Evolutionary conservation across 2,888 invertebrate species (phyloP), one percentile per base, ranked within the genome.

Genomic region (Carabus problematicus): DNA sequence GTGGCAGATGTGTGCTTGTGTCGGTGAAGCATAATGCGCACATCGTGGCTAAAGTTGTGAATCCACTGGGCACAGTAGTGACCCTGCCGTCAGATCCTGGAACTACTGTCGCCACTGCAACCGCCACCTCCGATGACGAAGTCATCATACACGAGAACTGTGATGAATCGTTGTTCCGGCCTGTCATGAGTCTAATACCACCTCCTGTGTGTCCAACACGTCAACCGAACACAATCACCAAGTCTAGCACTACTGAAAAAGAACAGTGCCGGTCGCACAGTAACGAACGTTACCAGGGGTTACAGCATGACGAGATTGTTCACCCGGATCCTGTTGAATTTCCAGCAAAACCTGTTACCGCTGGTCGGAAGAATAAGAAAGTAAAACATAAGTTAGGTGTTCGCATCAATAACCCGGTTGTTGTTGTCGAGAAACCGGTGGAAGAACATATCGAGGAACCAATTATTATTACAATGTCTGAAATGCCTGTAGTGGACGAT

Each of bases 1-100:
- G 89, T 89, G 86, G 82, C 74, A 79, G 80, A 75, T 80, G 81
- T 77, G 81, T 81, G 75, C 78, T 81, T 73, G 80, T 81, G 71
- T 81, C 82, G 73, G 77, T 81, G 79, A 81, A 82, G 71, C 75
- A 75, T 68, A 75, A 79, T 60, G 73, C 83, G 78, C 81, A 81
- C 76, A 83, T 82, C 74, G 85, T 90, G 79, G 85, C 85, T 78
- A 89, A 89, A 82, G 89, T 91, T 73, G 92, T 93, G 77, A 92
- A 90, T 84, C 92, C 91, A 66, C 82, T 89, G 79, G 92, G 92
- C 75, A 90, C 89, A 71, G 92, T 91, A 74, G 87, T 88, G 79
- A 86, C 80, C 70, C 77, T 81, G 74, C 70, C 75, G 77, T 29
- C 55, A 29, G 69, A 69, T 43, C 62, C 61, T 29, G 29, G 29